Evolutionary conservation across 1,140 invertebrate genomes (phyloP), one percentile per base, ranked within the genome.

Genomic region (Phortica variegata): DNA sequence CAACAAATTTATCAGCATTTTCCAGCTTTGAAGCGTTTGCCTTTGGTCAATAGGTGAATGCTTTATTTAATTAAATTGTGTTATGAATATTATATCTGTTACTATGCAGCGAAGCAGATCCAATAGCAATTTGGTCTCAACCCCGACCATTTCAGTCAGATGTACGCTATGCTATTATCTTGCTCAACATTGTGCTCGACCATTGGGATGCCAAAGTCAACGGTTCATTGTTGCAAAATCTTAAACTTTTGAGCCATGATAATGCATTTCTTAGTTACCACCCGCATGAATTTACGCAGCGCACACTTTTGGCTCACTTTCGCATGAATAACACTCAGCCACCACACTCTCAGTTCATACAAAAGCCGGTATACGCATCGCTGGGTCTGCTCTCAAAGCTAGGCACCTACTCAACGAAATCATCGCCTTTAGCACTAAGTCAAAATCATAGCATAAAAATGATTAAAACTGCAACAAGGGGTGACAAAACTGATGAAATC

Each of bases 261-360:
- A 81, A 81, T 54, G 78, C 63, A 9, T 81, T 81, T 47, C 55
- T 81, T 6, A 80, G 78, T 54, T 78, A 77, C 65, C 68, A 78
- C 63, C 79, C 79, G 0, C 50, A 75, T 39, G 78, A 77, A 52
- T 81, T 81, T 49, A 66, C 58, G 3, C 79, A 81, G 57, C 57
- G 79, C 13, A 69, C 66, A 0, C 52, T 81, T 8, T 55, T 81
- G 21, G 76, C 79, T 5, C 78, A 79, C 47, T 81, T 80, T 58
- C 77, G 77, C 29, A 79, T 80, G 74, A 81, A 80, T 44, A 68
- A 75, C 31, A 78, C 78, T 1, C 47, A 58, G 2, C 77, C 78
- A 1, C 58, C 53, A 8, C 72, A 80, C 54, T 72, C 65, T 3
- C 79, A 80, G 62, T 80, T 80, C 47, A 65, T 81, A 19, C 74